phyloP scores from a whole-genome alignment of 2,888 invertebrate genomes.

The Chydorus sphaericus region DNA sequence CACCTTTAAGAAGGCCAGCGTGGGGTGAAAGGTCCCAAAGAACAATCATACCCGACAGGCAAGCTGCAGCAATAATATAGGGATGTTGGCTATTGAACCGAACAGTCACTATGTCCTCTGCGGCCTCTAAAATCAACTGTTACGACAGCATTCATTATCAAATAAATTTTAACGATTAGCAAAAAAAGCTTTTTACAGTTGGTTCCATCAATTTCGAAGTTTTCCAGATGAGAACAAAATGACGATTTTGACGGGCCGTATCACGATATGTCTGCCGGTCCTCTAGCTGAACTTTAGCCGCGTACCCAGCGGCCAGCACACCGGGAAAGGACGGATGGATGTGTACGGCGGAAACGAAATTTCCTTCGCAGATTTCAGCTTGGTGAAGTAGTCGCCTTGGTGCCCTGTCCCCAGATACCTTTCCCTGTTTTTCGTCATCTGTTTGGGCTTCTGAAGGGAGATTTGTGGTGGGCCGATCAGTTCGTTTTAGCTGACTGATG shows the following conservation, averaged over 20 bases:
- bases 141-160: not conserved
- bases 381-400: conserved; percentile 3
- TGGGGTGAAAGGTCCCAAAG: conserved; percentile 7
- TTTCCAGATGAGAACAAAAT: conserved; percentile 7
- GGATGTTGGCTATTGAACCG: conserved; percentile 6
- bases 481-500: not conserved
- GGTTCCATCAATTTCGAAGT: conserved; percentile 4
- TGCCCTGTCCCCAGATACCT: not conserved
- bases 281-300: conserved; percentile 8
- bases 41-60: conserved; percentile 11
- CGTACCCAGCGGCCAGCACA: conserved; percentile 11
- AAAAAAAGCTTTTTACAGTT: not conserved
- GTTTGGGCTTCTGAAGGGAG: not conserved
- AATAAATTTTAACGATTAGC: not conserved
- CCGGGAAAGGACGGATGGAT: conserved; percentile 11
- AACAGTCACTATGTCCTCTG: conserved; percentile 7
- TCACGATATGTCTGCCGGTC: not conserved
- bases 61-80: conserved; percentile 9
- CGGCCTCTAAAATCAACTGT: conserved; percentile 11
- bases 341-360: conserved; percentile 8
- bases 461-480: too few relatives aligned
- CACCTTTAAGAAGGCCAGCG: not conserved
- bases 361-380: conserved; percentile 6
- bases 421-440: not conserved
- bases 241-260: not conserved